Conservation (phyloP, 2,797 vertebrate species). For the Heteromormyrus szaboi region DNA sequence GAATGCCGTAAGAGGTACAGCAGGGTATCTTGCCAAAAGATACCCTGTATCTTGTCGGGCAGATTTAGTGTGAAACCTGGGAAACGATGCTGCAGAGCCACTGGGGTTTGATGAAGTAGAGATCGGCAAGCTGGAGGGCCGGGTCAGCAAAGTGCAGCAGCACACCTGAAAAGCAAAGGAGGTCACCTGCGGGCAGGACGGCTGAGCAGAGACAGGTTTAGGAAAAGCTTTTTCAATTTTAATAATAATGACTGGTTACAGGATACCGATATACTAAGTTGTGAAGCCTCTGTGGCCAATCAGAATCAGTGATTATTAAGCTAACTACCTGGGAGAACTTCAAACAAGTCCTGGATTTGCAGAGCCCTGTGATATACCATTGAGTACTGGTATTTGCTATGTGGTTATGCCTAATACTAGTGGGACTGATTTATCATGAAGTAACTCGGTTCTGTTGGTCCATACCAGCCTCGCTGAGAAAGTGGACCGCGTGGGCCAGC, state of each 20-base stretch:
- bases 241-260: not conserved
- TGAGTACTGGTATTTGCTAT: not conserved
- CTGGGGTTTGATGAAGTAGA: conserved; percentile 90
- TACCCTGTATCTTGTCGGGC: not conserved
- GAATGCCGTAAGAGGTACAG: not conserved
- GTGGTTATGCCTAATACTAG: not conserved
- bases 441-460: not conserved
- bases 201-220: not conserved
- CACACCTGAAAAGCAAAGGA: conserved; percentile 63
- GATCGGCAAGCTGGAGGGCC: conserved; percentile 78
- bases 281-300: not conserved
- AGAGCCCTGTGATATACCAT: not conserved
- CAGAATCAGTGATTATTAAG: not conserved
- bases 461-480: conserved; percentile 78
- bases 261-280: not conserved
- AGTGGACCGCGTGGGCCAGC: conserved; percentile 82
- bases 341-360: not conserved
- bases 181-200: not conserved
- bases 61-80: conserved; percentile 62
- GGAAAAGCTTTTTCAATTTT: not conserved
- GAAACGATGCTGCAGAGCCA: conserved; percentile 94
- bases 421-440: not conserved
- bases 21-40: not conserved
- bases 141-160: conserved; percentile 93
- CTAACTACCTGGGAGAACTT: not conserved